Base-by-base conservation (phyloP, 37 sponge, comb jelly and placozoan genomes). In the Axinella damicornis region DNA sequence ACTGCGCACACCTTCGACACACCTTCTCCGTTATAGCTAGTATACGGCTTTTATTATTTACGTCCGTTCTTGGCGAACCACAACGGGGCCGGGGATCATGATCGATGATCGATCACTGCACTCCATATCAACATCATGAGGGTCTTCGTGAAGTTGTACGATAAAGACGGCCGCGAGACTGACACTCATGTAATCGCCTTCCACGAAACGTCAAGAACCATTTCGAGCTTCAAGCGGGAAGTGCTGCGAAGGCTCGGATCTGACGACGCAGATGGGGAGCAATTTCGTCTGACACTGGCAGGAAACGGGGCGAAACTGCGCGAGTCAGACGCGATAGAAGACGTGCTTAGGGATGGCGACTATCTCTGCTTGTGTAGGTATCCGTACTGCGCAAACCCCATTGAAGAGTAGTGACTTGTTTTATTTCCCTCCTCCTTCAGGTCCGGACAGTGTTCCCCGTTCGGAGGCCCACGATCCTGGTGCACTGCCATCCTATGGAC, bases 331-430 rank as follows among this genome's bases (percentile, higher is more conserved):
- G 28, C 18, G 2, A 37, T 83, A 1, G 22, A 53, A 27, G 88
- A 84, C 46, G 92, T 92, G 38, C 54, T 92, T 21, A 46, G 55
- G 28, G 89, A 92, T 57, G 92, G 85, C 5, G 92, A 87, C 53
- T 64, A 56, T 21, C 31, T 92, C 13, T 20, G 25, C 31, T 18
- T 92, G 14, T 53, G 92, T 92, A 57, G 59, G 88, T 82, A 39
- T 13, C 28, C 56, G 53, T 12, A n/a, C 24, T 65, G 25, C 19
- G 22, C 66, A 17, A 13, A 13, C 66, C 12, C 27, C 25, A 65
- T 13, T n/a, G n/a, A n/a, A n/a, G n/a, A n/a, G n/a, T n/a, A n/a
- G n/a, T n/a, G n/a, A n/a, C n/a, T n/a, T n/a, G 46, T 9, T 46
- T 4, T 46, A 46, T 46, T 12, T 46, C 46, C 9, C 4, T 46